Percentiles rank a stretch among this genome's conserved stretches.
Conservation (phyloP, 2,113 vertebrate species). For the Pachypanchax playfairii region DNA sequence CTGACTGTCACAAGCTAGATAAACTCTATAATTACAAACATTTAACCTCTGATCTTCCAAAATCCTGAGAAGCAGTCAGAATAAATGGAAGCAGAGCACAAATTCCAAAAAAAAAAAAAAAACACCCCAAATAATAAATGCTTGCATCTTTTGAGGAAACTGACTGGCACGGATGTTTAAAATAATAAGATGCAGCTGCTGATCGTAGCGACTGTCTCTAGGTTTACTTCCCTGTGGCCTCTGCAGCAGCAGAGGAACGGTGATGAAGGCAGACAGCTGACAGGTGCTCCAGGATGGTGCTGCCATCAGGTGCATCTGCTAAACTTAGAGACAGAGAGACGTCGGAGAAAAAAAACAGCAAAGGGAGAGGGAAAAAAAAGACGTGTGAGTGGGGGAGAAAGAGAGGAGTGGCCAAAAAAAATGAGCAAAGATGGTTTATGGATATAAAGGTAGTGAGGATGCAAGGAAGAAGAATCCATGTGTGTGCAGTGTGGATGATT, state of each 20-base stretch:
- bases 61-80: constrained; percentile 54
- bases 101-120: not conserved
- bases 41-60: constrained; percentile 72
- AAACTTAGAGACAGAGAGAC: constrained; percentile 61
- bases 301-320: constrained; percentile 78
- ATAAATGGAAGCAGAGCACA: constrained; percentile 1
- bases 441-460: constrained; percentile 15
- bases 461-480: constrained; percentile 13
- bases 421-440: constrained; percentile 16
- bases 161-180: constrained; percentile 76
- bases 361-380: not conserved
- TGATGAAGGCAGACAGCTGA: constrained; percentile 83
- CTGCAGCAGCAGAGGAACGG: constrained; percentile 67
- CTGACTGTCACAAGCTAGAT: constrained; percentile 45
- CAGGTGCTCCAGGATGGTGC: constrained; percentile 79
- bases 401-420: constrained; percentile 41
- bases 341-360: not conserved
- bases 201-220: constrained; percentile 72
- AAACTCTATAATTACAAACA: constrained; percentile 75
- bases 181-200: constrained; percentile 82
- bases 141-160: constrained; percentile 61
- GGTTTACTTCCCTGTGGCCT: constrained; percentile 74
- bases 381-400: not conserved
- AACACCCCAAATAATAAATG: constrained; percentile 60
- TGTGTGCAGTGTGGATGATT: constrained; percentile 18